phyloP scores from a whole-genome alignment of 2,888 invertebrate genomes.

The Eulithis testata region DNA sequence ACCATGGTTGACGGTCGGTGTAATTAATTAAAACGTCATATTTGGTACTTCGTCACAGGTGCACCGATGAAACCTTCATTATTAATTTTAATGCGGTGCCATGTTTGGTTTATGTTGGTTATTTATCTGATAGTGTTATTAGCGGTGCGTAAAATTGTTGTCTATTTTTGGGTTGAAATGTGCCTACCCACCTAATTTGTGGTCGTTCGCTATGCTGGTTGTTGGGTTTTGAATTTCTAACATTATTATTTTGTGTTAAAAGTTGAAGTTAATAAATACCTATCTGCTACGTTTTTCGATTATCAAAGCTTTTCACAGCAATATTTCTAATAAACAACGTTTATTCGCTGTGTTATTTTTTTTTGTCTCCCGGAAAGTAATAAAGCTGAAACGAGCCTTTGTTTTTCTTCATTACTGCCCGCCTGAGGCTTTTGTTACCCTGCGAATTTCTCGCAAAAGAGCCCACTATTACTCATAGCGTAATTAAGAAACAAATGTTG shows the following conservation, averaged over 20 bases:
- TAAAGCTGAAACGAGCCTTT: constrained; percentile 67
- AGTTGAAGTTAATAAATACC: not conserved
- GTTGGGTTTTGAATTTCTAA: too few species aligned
- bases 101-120: constrained; percentile 32
- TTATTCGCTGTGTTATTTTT: constrained; percentile 48
- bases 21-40: constrained; percentile 74
- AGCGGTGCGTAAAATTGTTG: constrained; percentile 15
- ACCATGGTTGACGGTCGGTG: constrained; percentile 52
- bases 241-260: not conserved
- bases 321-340: constrained; percentile 38
- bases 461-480: constrained; percentile 43
- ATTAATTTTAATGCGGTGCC: constrained; percentile 43
- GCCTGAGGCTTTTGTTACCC: constrained; percentile 51
- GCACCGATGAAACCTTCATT: constrained; percentile 60
- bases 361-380: constrained; percentile 57
- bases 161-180: constrained; percentile 4
- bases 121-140: constrained; percentile 40
- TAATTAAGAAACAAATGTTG: constrained; percentile 8
- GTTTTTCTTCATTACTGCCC: constrained; percentile 71
- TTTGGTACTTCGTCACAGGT: constrained; percentile 63
- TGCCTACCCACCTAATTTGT: not conserved
- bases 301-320: not conserved
- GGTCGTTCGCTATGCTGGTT: not conserved
- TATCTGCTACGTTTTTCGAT: not conserved
- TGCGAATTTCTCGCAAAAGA: constrained; percentile 11